Percentiles rank a stretch among this genome's conserved stretches.
phyloP scores from a whole-genome alignment of 2,888 invertebrate species.

The Synergus japonicus region DNA sequence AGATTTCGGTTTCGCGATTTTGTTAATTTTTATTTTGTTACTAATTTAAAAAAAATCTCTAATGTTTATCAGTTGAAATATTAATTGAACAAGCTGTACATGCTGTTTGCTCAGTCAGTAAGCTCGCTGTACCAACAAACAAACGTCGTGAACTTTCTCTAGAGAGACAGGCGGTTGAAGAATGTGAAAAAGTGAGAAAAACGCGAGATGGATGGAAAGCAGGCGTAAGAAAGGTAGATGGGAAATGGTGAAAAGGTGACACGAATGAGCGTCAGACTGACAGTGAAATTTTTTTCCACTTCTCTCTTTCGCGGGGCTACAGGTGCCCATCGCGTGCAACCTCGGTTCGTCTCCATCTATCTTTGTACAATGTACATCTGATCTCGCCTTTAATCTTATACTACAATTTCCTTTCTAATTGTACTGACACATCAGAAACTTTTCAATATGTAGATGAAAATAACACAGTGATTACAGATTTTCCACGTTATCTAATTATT shows the following conservation, averaged over 20 bases:
- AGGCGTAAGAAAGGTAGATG: constrained; percentile 16
- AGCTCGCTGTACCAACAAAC: constrained; percentile 1
- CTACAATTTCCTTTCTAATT: constrained; percentile 23
- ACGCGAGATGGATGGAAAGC: constrained; percentile 30
- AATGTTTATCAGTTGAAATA: not conserved
- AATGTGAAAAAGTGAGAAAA: constrained; percentile 29
- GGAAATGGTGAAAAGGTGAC: constrained; percentile 29
- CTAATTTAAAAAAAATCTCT: not conserved
- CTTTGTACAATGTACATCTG: constrained; percentile 17
- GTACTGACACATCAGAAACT: not conserved
- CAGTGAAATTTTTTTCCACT: constrained; percentile 29
- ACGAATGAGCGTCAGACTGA: constrained; percentile 10
- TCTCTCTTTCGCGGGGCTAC: constrained; percentile 15
- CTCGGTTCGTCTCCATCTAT: constrained; percentile 35
- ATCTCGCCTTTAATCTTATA: constrained; percentile 19
- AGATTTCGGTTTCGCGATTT: too few relatives aligned
- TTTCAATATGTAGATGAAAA: not conserved
- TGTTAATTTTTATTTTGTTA: too few relatives aligned
- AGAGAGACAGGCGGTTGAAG: constrained; percentile 15
- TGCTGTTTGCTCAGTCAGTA: not conserved
- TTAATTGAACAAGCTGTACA: not conserved
- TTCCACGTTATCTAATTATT: too few relatives aligned
- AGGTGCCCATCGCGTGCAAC: constrained; percentile 39
- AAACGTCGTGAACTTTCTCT: not conserved
- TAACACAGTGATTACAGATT: not conserved